phyloP scores from a whole-genome alignment of 2,888 invertebrate species.

The Campoletis raptor region DNA sequence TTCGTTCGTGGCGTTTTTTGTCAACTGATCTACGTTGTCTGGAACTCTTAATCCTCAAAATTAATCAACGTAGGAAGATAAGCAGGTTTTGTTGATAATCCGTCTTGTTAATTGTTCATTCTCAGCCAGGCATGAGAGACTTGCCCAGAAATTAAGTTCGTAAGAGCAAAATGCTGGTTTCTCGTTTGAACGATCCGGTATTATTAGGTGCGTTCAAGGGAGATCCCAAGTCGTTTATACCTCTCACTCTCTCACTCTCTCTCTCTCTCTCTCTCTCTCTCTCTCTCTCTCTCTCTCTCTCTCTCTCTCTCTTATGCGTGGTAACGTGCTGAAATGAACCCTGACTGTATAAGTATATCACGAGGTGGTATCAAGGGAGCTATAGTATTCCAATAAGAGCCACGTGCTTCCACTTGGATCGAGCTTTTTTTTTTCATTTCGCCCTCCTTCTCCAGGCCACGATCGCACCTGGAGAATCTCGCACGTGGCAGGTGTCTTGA shows the following conservation, averaged over 20 bases:
- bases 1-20: background rate
- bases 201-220: conserved; percentile 52
- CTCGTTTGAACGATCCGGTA: conserved; percentile 22
- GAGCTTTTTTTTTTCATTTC: background rate
- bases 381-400: conserved; percentile 38
- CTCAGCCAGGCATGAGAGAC: background rate
- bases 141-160: background rate
- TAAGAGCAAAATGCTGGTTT: conserved; percentile 13
- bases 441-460: background rate
- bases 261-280: no score
- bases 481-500: conserved; percentile 62
- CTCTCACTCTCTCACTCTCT: background rate
- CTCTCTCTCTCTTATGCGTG: background rate
- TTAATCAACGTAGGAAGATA: background rate
- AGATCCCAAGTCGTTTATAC: conserved; percentile 7
- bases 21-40: background rate
- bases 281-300: background rate
- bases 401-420: conserved; percentile 46
- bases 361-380: conserved; percentile 35
- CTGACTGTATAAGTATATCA: conserved; percentile 43
- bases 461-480: conserved; percentile 33
- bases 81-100: background rate
- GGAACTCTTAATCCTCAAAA: background rate
- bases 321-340: conserved; percentile 10
- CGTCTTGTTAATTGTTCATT: background rate